These are phyloP conservation scores for Micrasema minimum DNA, from an alignment of 1,140 invertebrate genomes.

Conservation along the genomic window DNA sequence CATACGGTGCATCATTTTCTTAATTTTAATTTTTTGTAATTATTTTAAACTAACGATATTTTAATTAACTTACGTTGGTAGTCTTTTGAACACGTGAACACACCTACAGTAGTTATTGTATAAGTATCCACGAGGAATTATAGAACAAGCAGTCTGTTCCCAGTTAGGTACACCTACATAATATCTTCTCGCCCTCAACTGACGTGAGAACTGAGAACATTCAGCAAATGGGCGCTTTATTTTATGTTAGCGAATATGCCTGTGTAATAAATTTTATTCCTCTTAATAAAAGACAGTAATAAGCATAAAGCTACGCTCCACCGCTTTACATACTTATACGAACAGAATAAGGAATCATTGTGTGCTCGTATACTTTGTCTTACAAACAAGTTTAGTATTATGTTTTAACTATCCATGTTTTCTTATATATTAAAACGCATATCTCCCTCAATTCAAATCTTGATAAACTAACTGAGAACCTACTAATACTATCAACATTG, in stretches of 20 bases:
- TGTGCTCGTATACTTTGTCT: slow-evolving; percentile 5
- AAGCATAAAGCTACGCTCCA: slow-evolving; percentile 2
- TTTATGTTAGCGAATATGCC: slow-evolving; percentile 25
- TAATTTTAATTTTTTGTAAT: too few relatives aligned
- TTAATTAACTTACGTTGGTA: neutral
- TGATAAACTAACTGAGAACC: too few relatives aligned
- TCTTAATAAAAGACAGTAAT: slow-evolving; percentile 28
- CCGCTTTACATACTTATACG: neutral
- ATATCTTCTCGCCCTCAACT: slow-evolving; percentile 8
- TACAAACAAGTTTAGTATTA: neutral
- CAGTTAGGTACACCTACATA: too few relatives aligned
- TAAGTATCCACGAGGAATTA: neutral
- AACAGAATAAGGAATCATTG: neutral
- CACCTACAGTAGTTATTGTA: slow-evolving; percentile 1
- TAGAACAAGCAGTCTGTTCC: too few relatives aligned
- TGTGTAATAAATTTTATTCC: slow-evolving; percentile 26
- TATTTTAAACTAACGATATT: neutral
- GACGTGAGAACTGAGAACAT: slow-evolving; percentile 5
- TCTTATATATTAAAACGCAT: neutral
- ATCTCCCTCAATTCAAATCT: too few relatives aligned
- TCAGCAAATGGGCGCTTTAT: slow-evolving; percentile 14
- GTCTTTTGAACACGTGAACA: slow-evolving; percentile 10
- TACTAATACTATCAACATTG: too few relatives aligned
- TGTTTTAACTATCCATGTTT: neutral
- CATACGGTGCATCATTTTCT: too few relatives aligned